Evolutionary conservation across 1,140 invertebrate species (phyloP).

Genomic region (Phthorimaea operculella): DNA sequence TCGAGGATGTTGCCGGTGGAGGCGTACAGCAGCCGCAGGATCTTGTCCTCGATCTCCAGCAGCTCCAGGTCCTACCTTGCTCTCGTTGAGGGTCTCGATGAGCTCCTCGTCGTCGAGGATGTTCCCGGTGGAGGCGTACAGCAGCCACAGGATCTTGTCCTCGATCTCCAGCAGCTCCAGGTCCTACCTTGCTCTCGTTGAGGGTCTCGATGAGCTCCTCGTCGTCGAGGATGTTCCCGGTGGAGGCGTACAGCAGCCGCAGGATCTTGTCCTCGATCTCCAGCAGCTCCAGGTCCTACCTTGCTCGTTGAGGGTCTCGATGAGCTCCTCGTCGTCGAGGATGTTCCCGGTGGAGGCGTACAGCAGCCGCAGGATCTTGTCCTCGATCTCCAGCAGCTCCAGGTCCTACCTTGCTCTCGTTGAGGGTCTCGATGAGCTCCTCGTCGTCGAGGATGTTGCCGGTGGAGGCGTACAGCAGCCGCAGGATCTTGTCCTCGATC

Average conservation of each 20-base stretch:
- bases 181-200: conserved; percentile 87
- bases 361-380: conserved; percentile 84
- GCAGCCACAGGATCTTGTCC: conserved; percentile 83
- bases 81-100: conserved; percentile 86
- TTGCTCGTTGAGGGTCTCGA: too few species aligned
- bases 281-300: conserved; percentile 86
- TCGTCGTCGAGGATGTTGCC: conserved; percentile 92
- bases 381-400: conserved; percentile 85
- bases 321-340: conserved; percentile 89
- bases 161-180: conserved; percentile 84
- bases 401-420: conserved; percentile 89
- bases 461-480: conserved; percentile 80
- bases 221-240: conserved; percentile 90
- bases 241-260: conserved; percentile 79
- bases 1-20: conserved; percentile 90
- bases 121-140: conserved; percentile 85
- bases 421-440: conserved; percentile 89
- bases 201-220: conserved; percentile 89
- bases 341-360: conserved; percentile 88
- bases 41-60: conserved; percentile 87
- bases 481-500: conserved; percentile 89
- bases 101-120: conserved; percentile 92
- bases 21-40: conserved; percentile 80
- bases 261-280: conserved; percentile 90
- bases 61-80: conserved; percentile 89